phyloP scores from a whole-genome alignment of 2,797 vertebrate genomes.

The Meriones psammophilus region DNA sequence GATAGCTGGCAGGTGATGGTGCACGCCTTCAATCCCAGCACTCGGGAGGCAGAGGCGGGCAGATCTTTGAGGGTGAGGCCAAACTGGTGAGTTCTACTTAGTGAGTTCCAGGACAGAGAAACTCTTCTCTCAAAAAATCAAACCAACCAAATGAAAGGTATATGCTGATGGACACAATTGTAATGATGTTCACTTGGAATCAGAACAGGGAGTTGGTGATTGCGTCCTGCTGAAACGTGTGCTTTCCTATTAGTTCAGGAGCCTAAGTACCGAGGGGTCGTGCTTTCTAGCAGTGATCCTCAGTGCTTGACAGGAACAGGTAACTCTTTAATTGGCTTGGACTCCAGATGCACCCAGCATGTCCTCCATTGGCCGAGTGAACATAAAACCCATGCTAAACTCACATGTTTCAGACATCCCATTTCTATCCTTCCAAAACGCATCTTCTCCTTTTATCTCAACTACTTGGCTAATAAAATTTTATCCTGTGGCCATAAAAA shows the following conservation, averaged over 20 bases:
- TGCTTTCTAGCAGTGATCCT: constrained; percentile 43
- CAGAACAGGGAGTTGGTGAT: constrained; percentile 68
- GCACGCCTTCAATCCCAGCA: no score
- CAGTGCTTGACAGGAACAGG: not conserved
- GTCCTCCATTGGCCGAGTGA: constrained; percentile 16
- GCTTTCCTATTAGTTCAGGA: constrained; percentile 53
- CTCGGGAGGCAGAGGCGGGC: no score
- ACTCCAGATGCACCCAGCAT: not conserved
- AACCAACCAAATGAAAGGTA: no score
- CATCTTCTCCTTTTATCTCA: constrained; percentile 72
- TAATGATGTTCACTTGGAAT: constrained; percentile 58
- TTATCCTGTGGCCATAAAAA: constrained; percentile 79
- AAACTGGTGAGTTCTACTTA: no score
- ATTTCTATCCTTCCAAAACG: constrained; percentile 58
- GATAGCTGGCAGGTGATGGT: not conserved
- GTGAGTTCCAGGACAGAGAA: no score
- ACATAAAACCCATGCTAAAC: constrained; percentile 26
- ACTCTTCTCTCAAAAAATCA: no score
- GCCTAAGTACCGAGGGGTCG: constrained; percentile 1
- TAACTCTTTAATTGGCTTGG: constrained; percentile 45
- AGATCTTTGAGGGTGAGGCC: no score
- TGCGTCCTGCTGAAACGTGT: constrained; percentile 69
- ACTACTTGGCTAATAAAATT: constrained; percentile 68
- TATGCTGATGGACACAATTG: constrained; percentile 41
- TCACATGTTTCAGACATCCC: not conserved